These are phyloP conservation scores for Ceyx cyanopectus DNA, from an alignment of 2,113 vertebrate species.

Conservation along the genomic window DNA sequence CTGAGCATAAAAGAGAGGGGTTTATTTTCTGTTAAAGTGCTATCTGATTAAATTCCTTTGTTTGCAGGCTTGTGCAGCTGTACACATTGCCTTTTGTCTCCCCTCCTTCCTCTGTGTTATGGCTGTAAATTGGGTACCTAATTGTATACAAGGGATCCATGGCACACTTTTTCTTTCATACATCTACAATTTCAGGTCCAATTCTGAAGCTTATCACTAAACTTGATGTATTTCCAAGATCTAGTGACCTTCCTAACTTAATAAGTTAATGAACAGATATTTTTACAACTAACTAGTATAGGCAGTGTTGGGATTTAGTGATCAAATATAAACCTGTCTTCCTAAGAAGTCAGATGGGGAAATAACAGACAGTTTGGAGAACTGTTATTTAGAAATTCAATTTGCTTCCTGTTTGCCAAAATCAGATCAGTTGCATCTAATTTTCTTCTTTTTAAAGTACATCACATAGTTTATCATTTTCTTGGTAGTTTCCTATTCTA, in stretches of 20 bases:
- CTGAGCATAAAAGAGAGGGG: neutral
- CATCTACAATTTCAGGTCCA: neutral
- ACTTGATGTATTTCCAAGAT: neutral
- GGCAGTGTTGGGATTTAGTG: neutral
- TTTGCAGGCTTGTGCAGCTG: neutral
- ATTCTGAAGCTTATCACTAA: neutral
- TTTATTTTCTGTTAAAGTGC: neutral
- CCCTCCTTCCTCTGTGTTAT: neutral
- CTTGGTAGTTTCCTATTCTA: neutral
- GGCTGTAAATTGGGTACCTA: neutral
- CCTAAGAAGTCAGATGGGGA: neutral
- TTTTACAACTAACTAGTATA: neutral
- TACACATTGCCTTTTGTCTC: neutral
- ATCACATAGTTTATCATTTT: neutral
- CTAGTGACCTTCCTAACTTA: neutral
- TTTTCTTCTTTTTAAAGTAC: neutral
- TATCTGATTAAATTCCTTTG: neutral
- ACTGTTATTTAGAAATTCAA: neutral
- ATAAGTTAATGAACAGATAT: neutral
- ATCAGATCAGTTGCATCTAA: neutral
- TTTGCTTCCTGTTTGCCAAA: neutral
- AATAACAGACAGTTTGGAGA: neutral
- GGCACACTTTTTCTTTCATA: rapidly evolving
- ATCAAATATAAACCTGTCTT: neutral
- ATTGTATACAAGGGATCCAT: rapidly evolving